These are phyloP conservation scores for Drosophila mimica DNA, from an alignment of 2,888 invertebrate genomes.

Conservation along the genomic window DNA sequence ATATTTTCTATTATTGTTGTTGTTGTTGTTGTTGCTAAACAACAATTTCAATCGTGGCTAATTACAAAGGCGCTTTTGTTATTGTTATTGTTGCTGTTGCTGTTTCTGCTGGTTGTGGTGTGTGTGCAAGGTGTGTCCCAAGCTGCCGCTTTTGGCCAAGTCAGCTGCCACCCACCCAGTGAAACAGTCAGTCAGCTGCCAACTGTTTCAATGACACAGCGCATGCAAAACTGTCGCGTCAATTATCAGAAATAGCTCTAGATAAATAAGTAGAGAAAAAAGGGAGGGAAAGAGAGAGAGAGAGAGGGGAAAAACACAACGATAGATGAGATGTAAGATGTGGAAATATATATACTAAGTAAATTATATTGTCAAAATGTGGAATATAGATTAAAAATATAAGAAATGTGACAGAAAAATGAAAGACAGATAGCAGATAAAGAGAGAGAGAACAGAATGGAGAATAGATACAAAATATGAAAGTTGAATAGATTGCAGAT, in stretches of 20 bases:
- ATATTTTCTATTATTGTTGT: constrained; percentile 49
- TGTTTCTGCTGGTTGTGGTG: constrained; percentile 9
- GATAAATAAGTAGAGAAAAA: neutral
- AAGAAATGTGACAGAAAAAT: neutral
- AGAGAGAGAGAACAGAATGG: neutral
- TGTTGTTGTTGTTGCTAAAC: constrained; percentile 55
- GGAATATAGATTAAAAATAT: no score
- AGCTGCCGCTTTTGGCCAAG: constrained; percentile 54
- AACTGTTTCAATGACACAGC: constrained; percentile 37
- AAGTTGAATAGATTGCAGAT: neutral
- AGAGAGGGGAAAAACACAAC: no score
- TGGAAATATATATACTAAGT: neutral
- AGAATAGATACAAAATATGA: neutral
- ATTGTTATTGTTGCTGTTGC: constrained; percentile 19
- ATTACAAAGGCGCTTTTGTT: constrained; percentile 57
- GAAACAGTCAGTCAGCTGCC: constrained; percentile 19
- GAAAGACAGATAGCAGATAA: neutral
- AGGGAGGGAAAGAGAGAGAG: neutral
- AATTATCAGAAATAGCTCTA: neutral
- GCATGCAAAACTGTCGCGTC: constrained; percentile 20
- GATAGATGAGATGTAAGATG: neutral
- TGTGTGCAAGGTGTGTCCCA: constrained; percentile 71
- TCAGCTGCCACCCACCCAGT: constrained; percentile 58
- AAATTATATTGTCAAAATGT: neutral
- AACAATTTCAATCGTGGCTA: constrained; percentile 69